These are phyloP conservation scores for Eurytemora carolleeae DNA, from an alignment of 1,140 invertebrate genomes.

Conservation along the genomic window DNA sequence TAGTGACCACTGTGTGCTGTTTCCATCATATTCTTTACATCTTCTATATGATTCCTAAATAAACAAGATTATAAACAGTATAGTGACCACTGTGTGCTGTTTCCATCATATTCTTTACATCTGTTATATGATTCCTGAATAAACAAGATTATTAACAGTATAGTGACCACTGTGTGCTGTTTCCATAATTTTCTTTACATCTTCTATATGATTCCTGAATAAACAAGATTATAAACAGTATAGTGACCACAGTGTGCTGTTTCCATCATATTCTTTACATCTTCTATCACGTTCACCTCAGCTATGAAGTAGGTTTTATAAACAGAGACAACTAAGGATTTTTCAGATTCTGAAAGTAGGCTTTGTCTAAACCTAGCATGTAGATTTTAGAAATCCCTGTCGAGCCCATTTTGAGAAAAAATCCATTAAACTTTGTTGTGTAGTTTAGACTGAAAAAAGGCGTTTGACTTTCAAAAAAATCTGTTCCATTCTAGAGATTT, in stretches of 20 bases:
- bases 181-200: constrained; percentile 10
- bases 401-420: too few species aligned
- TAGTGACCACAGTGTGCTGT: constrained; percentile 5
- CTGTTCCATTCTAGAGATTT: too few species aligned
- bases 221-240: background rate
- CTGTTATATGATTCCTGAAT: constrained; percentile 6
- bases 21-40: constrained; percentile 11
- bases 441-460: too few species aligned
- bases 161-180: constrained; percentile 5
- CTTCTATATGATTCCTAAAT: constrained; percentile 5
- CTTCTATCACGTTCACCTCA: constrained; percentile 14
- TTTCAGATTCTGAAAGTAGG: too few species aligned
- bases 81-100: constrained; percentile 5
- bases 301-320: too few species aligned
- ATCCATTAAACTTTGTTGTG: too few species aligned
- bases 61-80: background rate
- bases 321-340: too few species aligned
- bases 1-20: constrained; percentile 5
- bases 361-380: too few species aligned
- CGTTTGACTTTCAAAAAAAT: too few species aligned
- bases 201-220: constrained; percentile 5
- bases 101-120: constrained; percentile 11
- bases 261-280: constrained; percentile 11
- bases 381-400: too few species aligned
- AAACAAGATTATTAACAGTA: constrained; percentile 1